Conservation (phyloP, 2,797 vertebrate genomes). For the Crocidura indochinensis region DNA sequence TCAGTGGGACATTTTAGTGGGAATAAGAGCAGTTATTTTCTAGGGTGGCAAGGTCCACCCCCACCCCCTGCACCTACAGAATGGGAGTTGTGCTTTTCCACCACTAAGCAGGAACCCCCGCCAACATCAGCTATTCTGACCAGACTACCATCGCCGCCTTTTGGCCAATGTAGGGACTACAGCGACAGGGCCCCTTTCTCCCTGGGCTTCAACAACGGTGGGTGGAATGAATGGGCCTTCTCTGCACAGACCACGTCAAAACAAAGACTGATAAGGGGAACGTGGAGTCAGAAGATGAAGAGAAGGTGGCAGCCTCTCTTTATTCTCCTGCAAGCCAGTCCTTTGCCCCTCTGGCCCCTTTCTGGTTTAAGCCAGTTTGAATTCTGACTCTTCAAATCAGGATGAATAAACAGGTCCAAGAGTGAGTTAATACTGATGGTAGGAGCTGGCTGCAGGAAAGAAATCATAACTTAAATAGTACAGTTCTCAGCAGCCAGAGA, state of each 20-base stretch:
- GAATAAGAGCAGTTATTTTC: not conserved
- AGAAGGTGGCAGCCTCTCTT: not conserved
- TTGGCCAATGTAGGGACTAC: not conserved
- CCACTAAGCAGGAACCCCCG: too few relatives aligned
- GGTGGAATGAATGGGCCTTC: too few relatives aligned
- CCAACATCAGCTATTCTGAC: not conserved
- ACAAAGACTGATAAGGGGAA: not conserved
- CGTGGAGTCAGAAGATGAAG: not conserved
- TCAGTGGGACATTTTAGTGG: too few relatives aligned
- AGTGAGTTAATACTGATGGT: not conserved
- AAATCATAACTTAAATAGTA: not conserved
- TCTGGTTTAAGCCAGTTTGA: slow-evolving; percentile 4
- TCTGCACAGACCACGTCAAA: not conserved
- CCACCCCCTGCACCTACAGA: too few relatives aligned
- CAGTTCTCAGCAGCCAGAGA: too few relatives aligned
- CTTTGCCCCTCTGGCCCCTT: not conserved
- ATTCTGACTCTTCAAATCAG: not conserved
- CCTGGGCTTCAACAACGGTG: too few relatives aligned
- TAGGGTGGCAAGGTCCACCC: not conserved
- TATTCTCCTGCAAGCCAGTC: not conserved
- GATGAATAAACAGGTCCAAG: not conserved
- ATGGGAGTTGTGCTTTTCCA: too few relatives aligned
- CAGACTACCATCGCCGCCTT: not conserved
- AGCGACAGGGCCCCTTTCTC: not conserved
- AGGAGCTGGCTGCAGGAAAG: accelerated